Evolutionary conservation across 1,140 invertebrate genomes (phyloP), one percentile per base, ranked within the genome.

Genomic region (Orchesella cincta): DNA sequence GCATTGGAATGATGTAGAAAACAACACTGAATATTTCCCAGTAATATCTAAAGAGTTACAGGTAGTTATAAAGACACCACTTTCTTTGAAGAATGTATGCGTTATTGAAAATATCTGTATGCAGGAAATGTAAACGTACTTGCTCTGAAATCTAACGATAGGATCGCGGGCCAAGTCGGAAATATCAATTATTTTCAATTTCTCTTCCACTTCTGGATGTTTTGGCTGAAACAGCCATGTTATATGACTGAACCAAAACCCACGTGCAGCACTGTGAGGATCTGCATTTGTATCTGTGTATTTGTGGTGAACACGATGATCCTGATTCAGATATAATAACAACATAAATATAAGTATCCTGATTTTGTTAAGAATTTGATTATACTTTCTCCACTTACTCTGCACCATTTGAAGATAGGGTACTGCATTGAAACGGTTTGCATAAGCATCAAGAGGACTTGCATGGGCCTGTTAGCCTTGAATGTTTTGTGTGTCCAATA

Each of bases 401-500:
- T 57, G 26, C 54, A 57, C 54, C 54, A 57, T 23, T 57, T 57
- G 3, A 57, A 57, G 26, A 57, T 57, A 23, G 54, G 54, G 26
- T 57, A 57, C 54, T 57, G 54, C 54, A 57, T 57, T 57, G 3
- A 5, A 5, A 23, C 3, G 26, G 93, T 94, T 81, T 97, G 93
- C 77, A 90, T 90, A 0, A 94, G 51, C 85, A 93, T 92, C 0
- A 98, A 86, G 52, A 94, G 86, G n/a, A 94, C 84, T 80, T 90
- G 88, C 0, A 97, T 82, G 1, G 89, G 87, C 0, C 87, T 86
- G 64, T 84, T 89, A 0, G 95, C 95, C 82, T 91, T 90, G 84
- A 94, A 98, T 0, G 93, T 88, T 46, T 88, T 84, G 85, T 99
- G 97, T 0, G 94, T 90, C 95, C 95, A 99, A 23, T 97, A 85